Evolutionary conservation across 2,797 vertebrate genomes (phyloP).

Genomic region (Argya squamiceps): DNA sequence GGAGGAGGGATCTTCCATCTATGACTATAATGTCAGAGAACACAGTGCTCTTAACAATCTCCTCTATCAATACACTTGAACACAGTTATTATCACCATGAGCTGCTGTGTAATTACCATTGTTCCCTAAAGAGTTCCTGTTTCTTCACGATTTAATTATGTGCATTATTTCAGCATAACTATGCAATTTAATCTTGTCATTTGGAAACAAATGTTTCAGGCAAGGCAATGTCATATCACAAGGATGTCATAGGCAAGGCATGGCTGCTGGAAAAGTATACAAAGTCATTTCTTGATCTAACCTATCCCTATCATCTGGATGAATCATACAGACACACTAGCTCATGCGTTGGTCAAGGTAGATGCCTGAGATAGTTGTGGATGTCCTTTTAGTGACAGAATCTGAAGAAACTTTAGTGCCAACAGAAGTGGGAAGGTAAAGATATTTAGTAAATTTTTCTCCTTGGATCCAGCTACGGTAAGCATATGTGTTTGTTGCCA

Average conservation of each 20-base stretch:
- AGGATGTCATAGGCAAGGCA: neutral
- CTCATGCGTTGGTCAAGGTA: neutral
- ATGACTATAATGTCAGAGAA: neutral
- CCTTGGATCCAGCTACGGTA: neutral
- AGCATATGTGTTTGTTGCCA: neutral
- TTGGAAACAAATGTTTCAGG: neutral
- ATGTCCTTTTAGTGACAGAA: neutral
- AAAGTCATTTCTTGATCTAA: neutral
- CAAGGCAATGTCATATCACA: neutral
- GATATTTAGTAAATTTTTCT: neutral
- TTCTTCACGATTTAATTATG: constrained; percentile 33
- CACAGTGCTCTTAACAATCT: neutral
- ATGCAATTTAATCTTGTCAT: neutral
- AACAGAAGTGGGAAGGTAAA: neutral
- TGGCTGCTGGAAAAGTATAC: neutral
- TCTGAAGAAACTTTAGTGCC: neutral
- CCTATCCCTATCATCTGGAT: neutral
- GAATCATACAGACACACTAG: neutral
- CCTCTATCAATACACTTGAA: neutral
- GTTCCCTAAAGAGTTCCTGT: constrained; percentile 9
- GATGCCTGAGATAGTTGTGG: neutral
- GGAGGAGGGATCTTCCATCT: neutral
- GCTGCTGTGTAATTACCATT: constrained; percentile 1
- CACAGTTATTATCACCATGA: constrained; percentile 8
- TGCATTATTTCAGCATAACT: constrained; percentile 7